Evolutionary conservation across 2,797 vertebrate genomes (phyloP), one percentile per base, ranked within the genome.

Genomic region (Odontamblyopus lacepedii): DNA sequence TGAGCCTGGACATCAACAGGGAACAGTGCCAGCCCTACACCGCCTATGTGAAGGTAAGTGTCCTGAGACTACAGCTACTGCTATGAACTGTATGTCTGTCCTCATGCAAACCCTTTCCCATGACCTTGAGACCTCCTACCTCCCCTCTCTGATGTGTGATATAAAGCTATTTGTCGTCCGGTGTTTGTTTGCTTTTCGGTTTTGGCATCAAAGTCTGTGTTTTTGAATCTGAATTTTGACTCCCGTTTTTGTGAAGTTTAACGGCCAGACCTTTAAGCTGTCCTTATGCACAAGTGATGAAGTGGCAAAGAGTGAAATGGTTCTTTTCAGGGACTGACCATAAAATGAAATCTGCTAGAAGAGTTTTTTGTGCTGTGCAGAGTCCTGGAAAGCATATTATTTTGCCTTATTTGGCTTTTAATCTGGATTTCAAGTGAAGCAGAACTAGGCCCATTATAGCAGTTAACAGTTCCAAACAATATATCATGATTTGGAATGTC

Each of bases 21-120:
- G 94, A 95, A 86, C 90, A 85, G 68, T 99, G 98, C 0, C 93
- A 92, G 74, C 93, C 87, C 69, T 97, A 95, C 81, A 88, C 95
- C 0, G 95, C 95, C 1, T 95, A 96, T 0, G 96, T 99, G 57
- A 98, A 97, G 96, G 98, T 99, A 86, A 86, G 94, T 90, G 51
- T n/a, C 56, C 55, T 23, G 9, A 62, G 51, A 64, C 13, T 35
- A 19, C 48, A 4, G 48, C 73, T 77, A 64, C 69, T 60, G 30
- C 48, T 59, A 11, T 4, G 48, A 15, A 26, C 48, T 55, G 62
- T 74, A 68, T 57, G 75, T 51, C 3, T 85, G 79, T 83, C 86
- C 89, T 83, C 65, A 63, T 56, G 74, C 84, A 84, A 86, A 77
- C 78, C 63, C 64, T 76, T 88, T 87, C 87, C 77, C 88, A 89